phyloP scores from a whole-genome alignment of 2,888 invertebrate species.

The Caenorhabditis doughertyi region DNA sequence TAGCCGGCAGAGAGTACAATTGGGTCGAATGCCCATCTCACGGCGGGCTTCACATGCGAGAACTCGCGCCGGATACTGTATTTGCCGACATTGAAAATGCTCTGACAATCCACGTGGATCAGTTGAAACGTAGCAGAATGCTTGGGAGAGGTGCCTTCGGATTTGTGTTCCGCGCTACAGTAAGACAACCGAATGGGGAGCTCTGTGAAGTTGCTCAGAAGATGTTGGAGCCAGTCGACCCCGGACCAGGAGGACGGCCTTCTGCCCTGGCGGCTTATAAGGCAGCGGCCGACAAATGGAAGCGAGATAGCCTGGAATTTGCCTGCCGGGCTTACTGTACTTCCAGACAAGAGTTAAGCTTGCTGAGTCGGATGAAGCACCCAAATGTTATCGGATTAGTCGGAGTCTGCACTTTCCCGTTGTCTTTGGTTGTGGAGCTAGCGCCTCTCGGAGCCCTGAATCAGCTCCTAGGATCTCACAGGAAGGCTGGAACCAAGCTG shows the following conservation, averaged over 20 bases:
- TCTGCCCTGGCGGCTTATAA: conserved; percentile 88
- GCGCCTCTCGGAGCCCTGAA: conserved; percentile 95
- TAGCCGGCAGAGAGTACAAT: conserved; percentile 70
- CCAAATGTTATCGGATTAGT: conserved; percentile 94
- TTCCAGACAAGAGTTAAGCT: conserved; percentile 90
- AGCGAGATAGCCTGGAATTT: conserved; percentile 92
- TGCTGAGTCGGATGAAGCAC: conserved; percentile 91
- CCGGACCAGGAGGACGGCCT: conserved; percentile 88
- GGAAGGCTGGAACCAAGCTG: conserved; percentile 90
- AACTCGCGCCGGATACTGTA: conserved; percentile 93
- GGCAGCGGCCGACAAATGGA: conserved; percentile 92
- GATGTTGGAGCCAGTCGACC: conserved; percentile 95
- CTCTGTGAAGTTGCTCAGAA: conserved; percentile 91
- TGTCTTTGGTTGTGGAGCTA: conserved; percentile 92
- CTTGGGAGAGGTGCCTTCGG: conserved; percentile 98
- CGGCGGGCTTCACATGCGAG: conserved; percentile 88
- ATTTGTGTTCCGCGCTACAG: conserved; percentile 91
- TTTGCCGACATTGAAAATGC: conserved; percentile 70
- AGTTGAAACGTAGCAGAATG: conserved; percentile 87
- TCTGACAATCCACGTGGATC: conserved; percentile 90
- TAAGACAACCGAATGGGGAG: conserved; percentile 83
- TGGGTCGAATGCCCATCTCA: conserved; percentile 90
- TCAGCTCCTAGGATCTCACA: conserved; percentile 90
- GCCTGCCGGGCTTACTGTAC: conserved; percentile 97
- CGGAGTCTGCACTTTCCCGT: conserved; percentile 88